phyloP scores from a whole-genome alignment of 2,888 invertebrate species.

The Tetragonisca angustula region DNA sequence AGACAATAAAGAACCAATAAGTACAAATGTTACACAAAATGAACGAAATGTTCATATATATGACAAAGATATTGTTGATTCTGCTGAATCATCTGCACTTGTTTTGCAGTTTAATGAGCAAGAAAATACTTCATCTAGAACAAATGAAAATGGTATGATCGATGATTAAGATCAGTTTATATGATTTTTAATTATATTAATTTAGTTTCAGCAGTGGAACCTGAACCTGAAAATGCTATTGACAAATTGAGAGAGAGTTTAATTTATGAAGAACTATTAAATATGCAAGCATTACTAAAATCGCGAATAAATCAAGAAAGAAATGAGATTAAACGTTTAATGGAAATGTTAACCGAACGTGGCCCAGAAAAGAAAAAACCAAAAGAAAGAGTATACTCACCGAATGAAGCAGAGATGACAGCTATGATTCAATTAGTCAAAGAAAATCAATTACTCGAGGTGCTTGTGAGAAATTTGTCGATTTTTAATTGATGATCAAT shows the following conservation, averaged over 20 bases:
- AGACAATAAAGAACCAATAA: constrained; percentile 66
- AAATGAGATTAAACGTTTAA: constrained; percentile 89
- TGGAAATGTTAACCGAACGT: constrained; percentile 75
- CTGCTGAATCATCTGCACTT: constrained; percentile 46
- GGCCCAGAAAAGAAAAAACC: constrained; percentile 73
- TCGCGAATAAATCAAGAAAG: constrained; percentile 90
- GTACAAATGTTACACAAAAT: constrained; percentile 42
- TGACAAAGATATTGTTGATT: constrained; percentile 67
- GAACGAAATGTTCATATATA: constrained; percentile 57
- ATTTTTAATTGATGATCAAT: not conserved
- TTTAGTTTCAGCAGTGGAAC: constrained; percentile 57
- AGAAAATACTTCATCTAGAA: constrained; percentile 41
- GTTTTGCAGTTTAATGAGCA: constrained; percentile 37
- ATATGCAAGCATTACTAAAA: constrained; percentile 89
- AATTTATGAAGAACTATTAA: constrained; percentile 85
- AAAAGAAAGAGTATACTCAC: constrained; percentile 78
- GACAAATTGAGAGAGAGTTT: constrained; percentile 79
- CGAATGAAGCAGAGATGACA: constrained; percentile 85
- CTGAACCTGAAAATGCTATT: constrained; percentile 73
- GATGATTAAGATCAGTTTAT: not conserved
- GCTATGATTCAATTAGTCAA: constrained; percentile 85
- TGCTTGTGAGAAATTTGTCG: constrained; percentile 50
- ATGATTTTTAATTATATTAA: constrained; percentile 2
- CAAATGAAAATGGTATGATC: constrained; percentile 54
- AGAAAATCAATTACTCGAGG: constrained; percentile 88